Percentiles rank a stretch among this genome's conserved stretches.
Evolutionary conservation across 2,888 invertebrate genomes (phyloP).

Genomic region (Gastrophysa polygoni): DNA sequence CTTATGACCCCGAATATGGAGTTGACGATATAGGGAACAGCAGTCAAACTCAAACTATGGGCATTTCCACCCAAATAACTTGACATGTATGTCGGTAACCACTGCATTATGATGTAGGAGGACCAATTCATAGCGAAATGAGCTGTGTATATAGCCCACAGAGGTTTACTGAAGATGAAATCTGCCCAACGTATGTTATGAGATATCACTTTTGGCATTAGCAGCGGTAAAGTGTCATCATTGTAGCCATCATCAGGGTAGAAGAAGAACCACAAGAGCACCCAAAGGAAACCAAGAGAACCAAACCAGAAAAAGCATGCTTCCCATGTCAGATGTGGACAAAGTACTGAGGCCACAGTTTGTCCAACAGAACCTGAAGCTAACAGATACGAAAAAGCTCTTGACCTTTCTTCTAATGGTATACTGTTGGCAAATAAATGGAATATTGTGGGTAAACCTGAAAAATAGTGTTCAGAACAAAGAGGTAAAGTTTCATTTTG

Average conservation of each 20-base stretch:
- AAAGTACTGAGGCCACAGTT: constrained; percentile 74
- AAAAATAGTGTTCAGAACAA: constrained; percentile 34
- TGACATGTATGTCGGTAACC: constrained; percentile 76
- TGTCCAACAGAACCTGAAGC: constrained; percentile 78
- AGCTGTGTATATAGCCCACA: constrained; percentile 76
- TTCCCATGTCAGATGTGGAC: constrained; percentile 72
- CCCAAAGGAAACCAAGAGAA: constrained; percentile 70
- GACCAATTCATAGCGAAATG: constrained; percentile 84
- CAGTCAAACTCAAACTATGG: constrained; percentile 73
- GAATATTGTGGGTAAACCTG: constrained; percentile 76
- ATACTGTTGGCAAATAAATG: constrained; percentile 76
- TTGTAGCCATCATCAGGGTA: constrained; percentile 63
- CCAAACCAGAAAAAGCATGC: constrained; percentile 74
- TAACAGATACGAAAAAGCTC: constrained; percentile 75
- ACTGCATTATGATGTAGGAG: constrained; percentile 80
- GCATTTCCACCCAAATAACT: constrained; percentile 68
- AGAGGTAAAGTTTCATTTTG: constrained; percentile 4
- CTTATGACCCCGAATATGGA: constrained; percentile 73
- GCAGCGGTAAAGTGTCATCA: constrained; percentile 64
- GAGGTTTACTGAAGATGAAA: constrained; percentile 70
- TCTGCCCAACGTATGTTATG: constrained; percentile 68
- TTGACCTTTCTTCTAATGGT: constrained; percentile 72
- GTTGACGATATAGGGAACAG: constrained; percentile 76
- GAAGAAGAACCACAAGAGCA: constrained; percentile 66
- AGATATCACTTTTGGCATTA: constrained; percentile 63